These are phyloP conservation scores for Amphipyra berbera DNA, from an alignment of 2,888 invertebrate genomes.

Conservation along the genomic window DNA sequence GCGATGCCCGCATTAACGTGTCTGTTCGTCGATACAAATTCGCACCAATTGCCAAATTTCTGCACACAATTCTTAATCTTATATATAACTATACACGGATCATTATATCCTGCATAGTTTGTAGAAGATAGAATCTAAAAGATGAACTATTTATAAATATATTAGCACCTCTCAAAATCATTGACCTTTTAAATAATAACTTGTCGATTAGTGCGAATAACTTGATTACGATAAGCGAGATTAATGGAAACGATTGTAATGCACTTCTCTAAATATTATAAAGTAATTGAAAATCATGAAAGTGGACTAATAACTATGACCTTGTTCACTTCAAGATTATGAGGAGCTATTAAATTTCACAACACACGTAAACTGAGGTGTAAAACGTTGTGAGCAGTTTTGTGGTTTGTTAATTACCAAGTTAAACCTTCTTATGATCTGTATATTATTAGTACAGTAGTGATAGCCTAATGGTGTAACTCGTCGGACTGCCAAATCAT, in stretches of 20 bases:
- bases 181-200: constrained; percentile 15
- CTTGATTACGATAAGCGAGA: constrained; percentile 2
- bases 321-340: constrained; percentile 5
- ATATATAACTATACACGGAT: background rate
- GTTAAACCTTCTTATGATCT: too few relatives aligned
- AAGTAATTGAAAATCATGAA: constrained; percentile 8
- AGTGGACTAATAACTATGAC: constrained; percentile 7
- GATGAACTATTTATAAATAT: constrained; percentile 3
- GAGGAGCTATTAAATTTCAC: background rate
- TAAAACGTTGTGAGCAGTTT: too few relatives aligned
- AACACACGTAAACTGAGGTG: too few relatives aligned
- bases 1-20: constrained; percentile 10
- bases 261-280: background rate
- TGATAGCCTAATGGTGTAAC: too few relatives aligned
- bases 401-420: too few relatives aligned
- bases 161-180: constrained; percentile 11
- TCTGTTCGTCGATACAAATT: constrained; percentile 9
- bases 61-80: constrained; percentile 14
- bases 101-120: constrained; percentile 18
- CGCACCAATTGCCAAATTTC: constrained; percentile 4
- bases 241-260: constrained; percentile 1
- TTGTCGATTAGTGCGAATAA: constrained; percentile 7
- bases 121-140: background rate
- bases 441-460: too few relatives aligned
- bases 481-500: too few relatives aligned